Base-by-base conservation (phyloP, 2,888 invertebrate genomes). In the Clostera curtula region DNA sequence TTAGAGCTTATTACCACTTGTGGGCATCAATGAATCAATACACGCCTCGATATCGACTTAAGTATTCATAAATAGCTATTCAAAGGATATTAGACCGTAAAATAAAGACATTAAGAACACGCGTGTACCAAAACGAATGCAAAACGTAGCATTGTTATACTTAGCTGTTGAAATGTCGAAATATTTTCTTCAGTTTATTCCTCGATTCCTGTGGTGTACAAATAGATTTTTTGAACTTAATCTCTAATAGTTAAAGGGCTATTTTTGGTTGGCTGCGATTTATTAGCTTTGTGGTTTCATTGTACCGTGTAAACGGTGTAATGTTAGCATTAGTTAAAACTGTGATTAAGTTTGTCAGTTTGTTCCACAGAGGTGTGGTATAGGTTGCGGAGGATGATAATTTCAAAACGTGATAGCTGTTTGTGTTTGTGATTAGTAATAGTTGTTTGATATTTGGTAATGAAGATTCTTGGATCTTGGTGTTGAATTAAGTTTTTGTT, bases 1-100 rank as follows among this genome's bases (percentile, higher is more conserved):
- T 64, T 64, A 64, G 56, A 53, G 25, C 49, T 56, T 48, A 63
- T 63, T 62, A 57, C 49, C 45, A 49, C 53, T 41, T 38, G 42
- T 45, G 49, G 45, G 43, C 49, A 47, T 44, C 50, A 47, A 56
- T 49, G 52, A 56, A 55, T 57, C 60, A 61, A 61, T 56, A 56
- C 43, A 32, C 28, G 25, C 33, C 27, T 46, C 40, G 31, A 48
- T 36, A 31, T 23, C 36, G 34, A 37, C 16, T 12, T 17, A 21
- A 21, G 27, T 18, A 27, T 12, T 11, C n/a, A 26, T 7, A 18
- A 29, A 27, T 11, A 11, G 15, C 36, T 21, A 23, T n/a, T 9
- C 31, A 40, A 42, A 24, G 34, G 27, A 49, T 32, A 38, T 25
- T 37, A 17, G 8, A 12, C 40, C 9, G 33, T 51, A 45, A 18